Conservation (phyloP, 2,888 invertebrate genomes). For the Drosophila mayaguana region DNA sequence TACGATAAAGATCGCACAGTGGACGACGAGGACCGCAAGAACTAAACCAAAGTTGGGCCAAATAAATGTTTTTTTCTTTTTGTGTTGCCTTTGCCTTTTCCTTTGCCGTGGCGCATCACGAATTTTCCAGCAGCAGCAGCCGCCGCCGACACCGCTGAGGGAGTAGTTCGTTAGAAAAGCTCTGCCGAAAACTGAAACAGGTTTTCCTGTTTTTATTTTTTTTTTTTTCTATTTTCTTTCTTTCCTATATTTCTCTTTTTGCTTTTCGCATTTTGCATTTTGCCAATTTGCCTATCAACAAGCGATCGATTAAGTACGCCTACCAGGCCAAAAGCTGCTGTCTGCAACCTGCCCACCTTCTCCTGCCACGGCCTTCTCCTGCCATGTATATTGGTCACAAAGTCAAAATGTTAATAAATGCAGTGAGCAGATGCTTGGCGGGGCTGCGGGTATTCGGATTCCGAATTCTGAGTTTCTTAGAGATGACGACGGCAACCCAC, state of each 20-base stretch:
- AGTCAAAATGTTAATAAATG: slow-evolving; percentile 82
- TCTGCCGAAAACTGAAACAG: slow-evolving; percentile 65
- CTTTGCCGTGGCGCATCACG: slow-evolving; percentile 72
- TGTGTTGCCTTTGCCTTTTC: not conserved
- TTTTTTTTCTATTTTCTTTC: slow-evolving; percentile 25
- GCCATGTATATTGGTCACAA: slow-evolving; percentile 72
- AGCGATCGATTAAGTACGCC: slow-evolving; percentile 81
- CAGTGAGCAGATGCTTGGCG: slow-evolving; percentile 47
- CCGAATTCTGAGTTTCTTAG: slow-evolving; percentile 27
- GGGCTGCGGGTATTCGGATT: slow-evolving; percentile 21
- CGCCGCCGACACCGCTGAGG: slow-evolving; percentile 26
- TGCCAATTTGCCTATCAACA: slow-evolving; percentile 83
- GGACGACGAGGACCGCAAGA: slow-evolving; percentile 47
- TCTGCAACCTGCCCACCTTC: slow-evolving; percentile 17
- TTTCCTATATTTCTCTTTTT: slow-evolving; percentile 3
- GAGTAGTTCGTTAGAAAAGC: slow-evolving; percentile 51
- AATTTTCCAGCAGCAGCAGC: slow-evolving; percentile 61
- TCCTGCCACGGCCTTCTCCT: not conserved
- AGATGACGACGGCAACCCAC: slow-evolving; percentile 59
- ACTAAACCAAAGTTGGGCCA: slow-evolving; percentile 60
- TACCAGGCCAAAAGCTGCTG: slow-evolving; percentile 55
- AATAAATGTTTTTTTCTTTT: slow-evolving; percentile 38
- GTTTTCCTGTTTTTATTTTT: slow-evolving; percentile 53
- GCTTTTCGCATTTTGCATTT: slow-evolving; percentile 57
- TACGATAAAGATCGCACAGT: slow-evolving; percentile 75